phyloP scores from a whole-genome alignment of 92 coral and sea anemone genomes.

The Pocillopora grandis region DNA sequence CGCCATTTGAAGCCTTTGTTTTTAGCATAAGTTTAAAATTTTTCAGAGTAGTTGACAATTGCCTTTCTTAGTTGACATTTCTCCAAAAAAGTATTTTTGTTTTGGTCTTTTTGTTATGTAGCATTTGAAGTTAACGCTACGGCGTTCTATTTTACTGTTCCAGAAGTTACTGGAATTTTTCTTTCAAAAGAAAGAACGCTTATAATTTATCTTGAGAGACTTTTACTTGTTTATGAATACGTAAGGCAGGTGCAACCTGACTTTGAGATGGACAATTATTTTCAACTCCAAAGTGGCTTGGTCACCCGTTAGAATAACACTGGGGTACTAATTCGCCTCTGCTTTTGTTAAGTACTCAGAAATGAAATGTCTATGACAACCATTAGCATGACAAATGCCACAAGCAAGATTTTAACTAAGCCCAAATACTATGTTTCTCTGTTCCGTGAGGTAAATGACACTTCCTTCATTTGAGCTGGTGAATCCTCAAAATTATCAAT shows the following conservation, averaged over 20 bases:
- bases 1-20: neutral
- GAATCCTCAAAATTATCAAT: too few relatives aligned
- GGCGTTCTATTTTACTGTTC: neutral
- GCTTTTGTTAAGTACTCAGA: conserved; percentile 18
- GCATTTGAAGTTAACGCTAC: neutral
- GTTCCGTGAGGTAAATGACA: neutral
- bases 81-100: neutral
- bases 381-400: conserved; percentile 29
- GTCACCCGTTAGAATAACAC: conserved; percentile 37
- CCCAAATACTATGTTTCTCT: neutral
- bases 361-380: conserved; percentile 24
- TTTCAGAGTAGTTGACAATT: neutral
- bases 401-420: conserved; percentile 22
- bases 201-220: conserved; percentile 14
- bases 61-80: neutral
- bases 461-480: neutral
- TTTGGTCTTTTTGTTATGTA: too few relatives aligned
- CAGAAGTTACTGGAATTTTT: neutral
- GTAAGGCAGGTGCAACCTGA: conserved; percentile 18
- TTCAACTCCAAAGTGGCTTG: conserved; percentile 22
- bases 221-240: conserved; percentile 23
- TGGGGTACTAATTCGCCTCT: neutral
- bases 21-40: conserved; percentile 8
- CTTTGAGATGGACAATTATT: conserved; percentile 16
- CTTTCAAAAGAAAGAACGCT: conserved; percentile 12